Conservation (phyloP, 2,797 vertebrate species). For the Lagorchestes hirsutus region DNA sequence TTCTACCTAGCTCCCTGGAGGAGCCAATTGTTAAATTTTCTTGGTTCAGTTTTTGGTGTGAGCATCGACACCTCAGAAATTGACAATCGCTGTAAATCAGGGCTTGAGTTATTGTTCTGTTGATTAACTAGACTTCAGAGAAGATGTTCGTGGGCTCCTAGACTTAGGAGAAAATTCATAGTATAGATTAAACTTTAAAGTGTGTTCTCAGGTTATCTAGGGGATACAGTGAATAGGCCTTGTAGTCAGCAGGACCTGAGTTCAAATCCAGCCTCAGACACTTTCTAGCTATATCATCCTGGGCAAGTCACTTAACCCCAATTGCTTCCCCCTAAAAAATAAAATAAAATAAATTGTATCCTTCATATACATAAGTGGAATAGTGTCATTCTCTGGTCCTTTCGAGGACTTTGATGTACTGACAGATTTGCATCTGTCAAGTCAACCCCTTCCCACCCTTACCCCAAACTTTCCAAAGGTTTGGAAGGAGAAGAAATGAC, state of each 20-base stretch:
- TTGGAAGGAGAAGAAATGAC: neutral
- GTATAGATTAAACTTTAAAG: neutral
- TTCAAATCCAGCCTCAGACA: neutral
- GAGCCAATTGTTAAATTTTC: neutral
- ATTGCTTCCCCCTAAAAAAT: neutral
- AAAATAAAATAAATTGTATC: neutral
- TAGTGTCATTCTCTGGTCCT: neutral
- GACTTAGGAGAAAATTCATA: neutral
- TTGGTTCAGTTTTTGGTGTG: neutral
- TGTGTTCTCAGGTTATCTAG: neutral
- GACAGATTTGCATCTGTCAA: neutral
- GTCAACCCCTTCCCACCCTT: neutral
- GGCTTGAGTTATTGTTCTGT: neutral
- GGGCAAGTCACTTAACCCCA: neutral
- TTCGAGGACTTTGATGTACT: neutral
- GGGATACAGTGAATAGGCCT: neutral
- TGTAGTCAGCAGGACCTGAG: neutral
- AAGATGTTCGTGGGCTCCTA: neutral
- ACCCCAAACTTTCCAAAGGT: neutral
- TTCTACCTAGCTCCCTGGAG: neutral
- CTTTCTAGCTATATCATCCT: neutral
- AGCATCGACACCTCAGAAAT: neutral
- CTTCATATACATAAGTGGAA: neutral
- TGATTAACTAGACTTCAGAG: neutral
- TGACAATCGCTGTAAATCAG: neutral